These are phyloP conservation scores for Apis florea DNA, from an alignment of 1,140 invertebrate genomes.

Conservation along the genomic window DNA sequence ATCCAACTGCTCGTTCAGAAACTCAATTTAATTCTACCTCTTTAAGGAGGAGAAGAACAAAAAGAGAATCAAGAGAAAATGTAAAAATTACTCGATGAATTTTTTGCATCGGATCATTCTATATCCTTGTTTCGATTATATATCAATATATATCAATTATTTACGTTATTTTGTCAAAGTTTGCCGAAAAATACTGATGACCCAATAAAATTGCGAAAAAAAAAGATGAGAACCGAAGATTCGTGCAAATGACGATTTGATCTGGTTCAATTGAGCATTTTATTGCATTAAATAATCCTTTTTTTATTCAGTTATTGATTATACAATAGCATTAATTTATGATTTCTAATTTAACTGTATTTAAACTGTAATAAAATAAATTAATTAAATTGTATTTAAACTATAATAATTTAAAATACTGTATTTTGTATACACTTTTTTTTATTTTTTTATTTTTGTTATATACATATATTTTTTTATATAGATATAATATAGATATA, in stretches of 20 bases:
- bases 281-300: too few relatives aligned
- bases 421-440: too few relatives aligned
- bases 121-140: constrained; percentile 23
- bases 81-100: constrained; percentile 38
- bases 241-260: background rate
- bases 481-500: too few relatives aligned
- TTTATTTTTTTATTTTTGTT: too few relatives aligned
- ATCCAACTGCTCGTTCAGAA: constrained; percentile 48
- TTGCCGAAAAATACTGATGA: constrained; percentile 58
- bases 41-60: constrained; percentile 19
- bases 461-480: too few relatives aligned
- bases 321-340: too few relatives aligned
- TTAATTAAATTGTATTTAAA: too few relatives aligned
- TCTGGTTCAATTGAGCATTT: background rate
- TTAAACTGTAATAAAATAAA: too few relatives aligned
- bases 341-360: too few relatives aligned
- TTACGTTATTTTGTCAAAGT: constrained; percentile 37
- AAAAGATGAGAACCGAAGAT: constrained; percentile 14
- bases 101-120: constrained; percentile 28
- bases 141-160: constrained; percentile 44
- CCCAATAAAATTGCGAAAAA: constrained; percentile 46
- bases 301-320: too few relatives aligned
- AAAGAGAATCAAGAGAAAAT: background rate
- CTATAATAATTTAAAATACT: too few relatives aligned
- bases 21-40: constrained; percentile 51